These are phyloP conservation scores for Prinia subflava DNA, from an alignment of 2,113 vertebrate genomes.

Conservation along the genomic window DNA sequence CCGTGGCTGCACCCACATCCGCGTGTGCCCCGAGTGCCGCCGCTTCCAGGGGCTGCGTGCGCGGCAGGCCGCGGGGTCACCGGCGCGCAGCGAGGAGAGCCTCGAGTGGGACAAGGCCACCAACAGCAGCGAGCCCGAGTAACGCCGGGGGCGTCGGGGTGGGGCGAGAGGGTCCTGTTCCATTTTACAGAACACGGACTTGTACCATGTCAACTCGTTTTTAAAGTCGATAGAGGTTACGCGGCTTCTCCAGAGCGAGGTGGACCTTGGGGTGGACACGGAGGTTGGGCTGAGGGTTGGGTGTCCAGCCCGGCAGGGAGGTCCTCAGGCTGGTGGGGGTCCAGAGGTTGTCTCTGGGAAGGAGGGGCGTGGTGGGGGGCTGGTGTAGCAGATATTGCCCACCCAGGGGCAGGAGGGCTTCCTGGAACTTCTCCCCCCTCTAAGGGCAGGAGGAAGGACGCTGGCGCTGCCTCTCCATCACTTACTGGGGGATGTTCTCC, in stretches of 20 bases:
- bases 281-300: not conserved
- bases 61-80: conserved; percentile 69
- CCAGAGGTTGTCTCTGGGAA: not conserved
- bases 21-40: conserved; percentile 94
- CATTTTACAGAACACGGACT: conserved; percentile 64
- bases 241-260: conserved; percentile 43
- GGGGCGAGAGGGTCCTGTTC: conserved; percentile 30
- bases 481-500: not conserved
- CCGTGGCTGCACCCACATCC: conserved; percentile 92
- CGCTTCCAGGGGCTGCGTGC: conserved; percentile 91
- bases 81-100: conserved; percentile 88
- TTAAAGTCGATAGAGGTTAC: conserved; percentile 56
- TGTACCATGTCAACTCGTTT: conserved; percentile 56
- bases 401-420: not conserved
- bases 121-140: conserved; percentile 96
- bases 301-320: not conserved
- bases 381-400: not conserved
- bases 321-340: not conserved
- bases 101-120: conserved; percentile 94
- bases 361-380: not conserved
- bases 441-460: not conserved
- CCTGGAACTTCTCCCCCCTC: not conserved
- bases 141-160: conserved; percentile 4
- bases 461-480: not conserved
- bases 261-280: not conserved